phyloP scores from a whole-genome alignment of 2,113 vertebrate genomes.

The Sterrhoptilus dennistouni region DNA sequence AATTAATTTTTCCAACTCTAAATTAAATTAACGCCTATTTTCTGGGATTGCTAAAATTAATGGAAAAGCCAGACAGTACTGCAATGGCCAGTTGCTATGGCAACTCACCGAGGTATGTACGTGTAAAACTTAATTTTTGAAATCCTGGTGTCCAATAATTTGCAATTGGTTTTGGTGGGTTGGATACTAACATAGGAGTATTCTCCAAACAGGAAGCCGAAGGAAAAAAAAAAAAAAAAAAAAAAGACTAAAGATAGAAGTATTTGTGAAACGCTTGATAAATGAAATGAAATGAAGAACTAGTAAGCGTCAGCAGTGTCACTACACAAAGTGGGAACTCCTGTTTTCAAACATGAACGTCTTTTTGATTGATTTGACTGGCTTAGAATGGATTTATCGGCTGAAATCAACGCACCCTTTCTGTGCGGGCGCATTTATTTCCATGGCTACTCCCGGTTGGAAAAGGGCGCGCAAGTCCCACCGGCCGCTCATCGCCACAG shows the following conservation, averaged over 20 bases:
- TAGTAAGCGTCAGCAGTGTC: not conserved
- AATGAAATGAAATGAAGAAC: not conserved
- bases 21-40: not conserved
- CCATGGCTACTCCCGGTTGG: accelerated
- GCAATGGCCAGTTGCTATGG: not conserved
- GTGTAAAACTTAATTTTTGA: not conserved
- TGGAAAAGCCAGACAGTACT: not conserved
- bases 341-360: not conserved
- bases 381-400: not conserved
- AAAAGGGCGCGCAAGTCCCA: not conserved
- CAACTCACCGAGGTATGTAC: not conserved
- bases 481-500: accelerated
- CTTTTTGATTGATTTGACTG: not conserved
- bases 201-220: not conserved
- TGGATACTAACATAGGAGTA: not conserved
- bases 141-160: not conserved
- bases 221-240: not conserved
- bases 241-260: not conserved
- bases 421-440: accelerated
- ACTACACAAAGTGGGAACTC: not conserved
- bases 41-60: not conserved
- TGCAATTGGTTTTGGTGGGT: not conserved
- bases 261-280: not conserved
- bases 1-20: not conserved
- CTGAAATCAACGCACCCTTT: not conserved